These are phyloP conservation scores for Mormyrus lacerda DNA, from an alignment of 2,113 vertebrate species.

Conservation along the genomic window DNA sequence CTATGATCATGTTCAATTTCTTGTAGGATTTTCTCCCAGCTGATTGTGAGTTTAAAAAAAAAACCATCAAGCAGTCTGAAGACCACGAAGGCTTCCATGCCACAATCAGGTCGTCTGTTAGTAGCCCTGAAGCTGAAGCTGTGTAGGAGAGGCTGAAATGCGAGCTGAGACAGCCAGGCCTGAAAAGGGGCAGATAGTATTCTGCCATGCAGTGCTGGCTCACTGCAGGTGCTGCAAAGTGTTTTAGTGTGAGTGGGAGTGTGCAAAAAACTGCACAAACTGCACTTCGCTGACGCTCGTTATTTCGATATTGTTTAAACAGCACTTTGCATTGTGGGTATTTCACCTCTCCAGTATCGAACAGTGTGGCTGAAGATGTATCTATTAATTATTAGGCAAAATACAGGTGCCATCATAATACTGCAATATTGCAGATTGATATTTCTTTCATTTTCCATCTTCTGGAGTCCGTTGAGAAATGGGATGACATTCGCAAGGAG, in stretches of 20 bases:
- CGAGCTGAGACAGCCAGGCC: neutral
- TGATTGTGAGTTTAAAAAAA: neutral
- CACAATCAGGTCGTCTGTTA: neutral
- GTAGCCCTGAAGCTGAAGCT: neutral
- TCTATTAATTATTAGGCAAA: neutral
- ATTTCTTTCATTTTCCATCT: neutral
- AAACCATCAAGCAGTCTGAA: neutral
- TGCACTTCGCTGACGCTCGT: neutral
- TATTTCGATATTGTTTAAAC: neutral
- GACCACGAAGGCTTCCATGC: neutral
- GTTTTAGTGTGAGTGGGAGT: neutral
- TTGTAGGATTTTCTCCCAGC: neutral
- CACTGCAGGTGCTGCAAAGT: neutral
- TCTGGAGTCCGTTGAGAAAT: neutral
- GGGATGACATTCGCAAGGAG: neutral
- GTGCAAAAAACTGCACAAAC: neutral
- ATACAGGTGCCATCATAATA: neutral
- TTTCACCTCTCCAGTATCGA: neutral
- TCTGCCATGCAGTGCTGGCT: neutral
- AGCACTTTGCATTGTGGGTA: neutral
- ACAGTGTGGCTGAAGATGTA: neutral
- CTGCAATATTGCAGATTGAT: neutral
- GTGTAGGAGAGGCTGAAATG: neutral
- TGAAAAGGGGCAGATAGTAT: neutral
- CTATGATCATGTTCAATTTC: neutral